Evolutionary conservation across 2,797 vertebrate genomes (phyloP).

Genomic region (Euphonia xanthogaster): DNA sequence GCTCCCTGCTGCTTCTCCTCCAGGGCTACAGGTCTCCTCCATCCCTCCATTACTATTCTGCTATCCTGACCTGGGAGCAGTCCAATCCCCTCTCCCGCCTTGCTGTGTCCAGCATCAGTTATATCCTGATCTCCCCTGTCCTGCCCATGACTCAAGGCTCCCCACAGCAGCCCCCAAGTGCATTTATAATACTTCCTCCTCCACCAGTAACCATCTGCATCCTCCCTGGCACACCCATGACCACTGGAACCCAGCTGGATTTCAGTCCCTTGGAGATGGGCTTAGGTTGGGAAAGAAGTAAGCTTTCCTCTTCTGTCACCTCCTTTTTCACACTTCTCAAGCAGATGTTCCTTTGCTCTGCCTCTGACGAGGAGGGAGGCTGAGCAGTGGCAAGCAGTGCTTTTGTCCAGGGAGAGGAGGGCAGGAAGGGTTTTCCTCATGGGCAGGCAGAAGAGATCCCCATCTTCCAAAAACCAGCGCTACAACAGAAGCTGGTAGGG

Average conservation of each 20-base stretch:
- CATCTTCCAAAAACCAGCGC: not conserved
- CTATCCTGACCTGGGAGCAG: not conserved
- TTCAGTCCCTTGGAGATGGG: not conserved
- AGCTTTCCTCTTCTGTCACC: not conserved
- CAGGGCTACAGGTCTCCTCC: not conserved
- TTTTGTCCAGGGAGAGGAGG: not conserved
- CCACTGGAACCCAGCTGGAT: not conserved
- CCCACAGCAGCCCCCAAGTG: not conserved
- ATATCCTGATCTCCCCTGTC: not conserved
- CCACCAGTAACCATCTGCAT: not conserved
- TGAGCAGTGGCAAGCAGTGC: not conserved
- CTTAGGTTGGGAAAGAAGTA: not conserved
- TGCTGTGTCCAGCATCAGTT: not conserved
- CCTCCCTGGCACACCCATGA: not conserved
- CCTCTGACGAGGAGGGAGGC: not conserved
- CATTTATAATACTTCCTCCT: not conserved
- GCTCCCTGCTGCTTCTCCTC: not conserved
- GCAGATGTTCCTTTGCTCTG: not conserved
- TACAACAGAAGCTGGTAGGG: not conserved
- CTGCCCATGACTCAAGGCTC: fast-evolving
- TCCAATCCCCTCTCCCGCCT: not conserved
- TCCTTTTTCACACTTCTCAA: not conserved
- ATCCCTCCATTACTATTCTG: not conserved
- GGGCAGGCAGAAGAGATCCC: not conserved
- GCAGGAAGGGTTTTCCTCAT: not conserved